Conservation (phyloP, 2,888 invertebrate genomes). For the Clusia tigrina region DNA sequence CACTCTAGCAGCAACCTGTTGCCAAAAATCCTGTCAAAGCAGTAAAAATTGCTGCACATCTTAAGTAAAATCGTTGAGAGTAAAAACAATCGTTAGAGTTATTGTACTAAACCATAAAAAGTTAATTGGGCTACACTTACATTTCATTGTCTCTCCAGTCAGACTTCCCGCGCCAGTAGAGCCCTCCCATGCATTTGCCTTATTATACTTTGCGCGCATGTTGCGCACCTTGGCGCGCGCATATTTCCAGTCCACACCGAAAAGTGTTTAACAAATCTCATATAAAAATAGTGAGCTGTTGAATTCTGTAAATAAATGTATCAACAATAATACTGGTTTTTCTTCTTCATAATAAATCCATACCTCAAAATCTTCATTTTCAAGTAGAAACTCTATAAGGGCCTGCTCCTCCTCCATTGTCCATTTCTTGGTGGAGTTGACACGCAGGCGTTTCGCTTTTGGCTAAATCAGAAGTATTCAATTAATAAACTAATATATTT, state of each 20-base stretch:
- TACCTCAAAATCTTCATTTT: not conserved
- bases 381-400: conserved; percentile 20
- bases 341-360: not conserved
- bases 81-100: not conserved
- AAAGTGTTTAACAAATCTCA: not conserved
- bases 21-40: conserved; percentile 10
- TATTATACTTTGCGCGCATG: not conserved
- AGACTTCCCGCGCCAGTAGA: not conserved
- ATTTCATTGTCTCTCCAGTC: not conserved
- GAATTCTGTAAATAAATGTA: not conserved
- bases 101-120: too few relatives aligned
- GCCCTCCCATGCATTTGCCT: not conserved
- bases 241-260: not conserved
- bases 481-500: too few relatives aligned
- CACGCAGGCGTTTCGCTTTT: not conserved
- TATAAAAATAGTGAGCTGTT: too few relatives aligned
- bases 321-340: too few relatives aligned
- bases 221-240: conserved; percentile 8
- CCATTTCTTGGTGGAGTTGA: not conserved
- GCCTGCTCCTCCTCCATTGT: not conserved
- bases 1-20: not conserved
- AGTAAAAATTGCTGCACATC: conserved; percentile 9
- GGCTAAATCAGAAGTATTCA: too few relatives aligned
- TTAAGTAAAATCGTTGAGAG: conserved; percentile 11
- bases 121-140: too few relatives aligned